Evolutionary conservation across 1,140 invertebrate species (phyloP).

Genomic region (Hyphantria cunea): DNA sequence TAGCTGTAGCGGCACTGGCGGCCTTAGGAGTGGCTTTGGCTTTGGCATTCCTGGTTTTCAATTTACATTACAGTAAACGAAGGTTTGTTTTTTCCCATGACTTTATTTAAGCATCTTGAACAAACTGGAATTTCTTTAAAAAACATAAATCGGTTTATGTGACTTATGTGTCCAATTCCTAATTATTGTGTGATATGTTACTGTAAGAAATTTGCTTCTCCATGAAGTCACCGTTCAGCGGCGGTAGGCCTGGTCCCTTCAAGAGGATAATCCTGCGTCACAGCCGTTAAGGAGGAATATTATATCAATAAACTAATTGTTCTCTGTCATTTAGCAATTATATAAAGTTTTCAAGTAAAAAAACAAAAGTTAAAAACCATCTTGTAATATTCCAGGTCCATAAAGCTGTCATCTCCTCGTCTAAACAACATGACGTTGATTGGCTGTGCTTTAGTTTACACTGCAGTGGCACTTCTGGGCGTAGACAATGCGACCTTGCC

Average conservation of each 20-base stretch:
- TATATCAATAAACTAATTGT: no score
- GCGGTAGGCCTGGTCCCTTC: no score
- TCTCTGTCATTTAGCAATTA: no score
- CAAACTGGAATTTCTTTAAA: no score
- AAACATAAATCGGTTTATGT: no score
- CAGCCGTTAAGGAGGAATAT: no score
- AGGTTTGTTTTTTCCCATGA: conserved; percentile 84
- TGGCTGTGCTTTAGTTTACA: conserved; percentile 96
- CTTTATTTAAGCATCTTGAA: neutral
- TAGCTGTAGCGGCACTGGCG: conserved; percentile 84
- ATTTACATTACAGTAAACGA: conserved; percentile 92
- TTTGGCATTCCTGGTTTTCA: conserved; percentile 91
- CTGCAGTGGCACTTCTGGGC: conserved; percentile 95
- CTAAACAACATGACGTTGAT: conserved; percentile 98
- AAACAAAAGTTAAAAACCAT: neutral
- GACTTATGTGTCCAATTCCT: no score
- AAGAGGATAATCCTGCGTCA: no score
- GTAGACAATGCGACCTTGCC: conserved; percentile 90
- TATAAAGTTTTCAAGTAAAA: no score
- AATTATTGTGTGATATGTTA: no score
- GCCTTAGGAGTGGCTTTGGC: conserved; percentile 90
- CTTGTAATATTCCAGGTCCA: conserved; percentile 82
- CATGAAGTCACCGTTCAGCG: no score
- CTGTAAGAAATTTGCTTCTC: no score
- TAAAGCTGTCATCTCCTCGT: conserved; percentile 97